Base-by-base conservation (phyloP, 2,888 invertebrate genomes). In the Odontothrips loti region DNA sequence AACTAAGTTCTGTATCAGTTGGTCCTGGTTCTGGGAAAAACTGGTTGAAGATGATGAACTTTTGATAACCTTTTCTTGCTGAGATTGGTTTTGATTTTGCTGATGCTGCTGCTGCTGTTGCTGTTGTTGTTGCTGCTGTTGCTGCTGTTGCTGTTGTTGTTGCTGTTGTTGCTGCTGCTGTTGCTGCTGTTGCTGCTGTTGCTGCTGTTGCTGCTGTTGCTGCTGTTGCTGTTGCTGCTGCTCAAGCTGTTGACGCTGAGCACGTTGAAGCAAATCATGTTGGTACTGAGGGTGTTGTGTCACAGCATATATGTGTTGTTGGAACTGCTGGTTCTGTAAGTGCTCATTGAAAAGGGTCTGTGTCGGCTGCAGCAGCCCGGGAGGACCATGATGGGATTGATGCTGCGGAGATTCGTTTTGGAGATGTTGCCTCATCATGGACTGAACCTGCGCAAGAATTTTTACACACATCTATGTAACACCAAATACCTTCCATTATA, bases 1-100 rank as follows among this genome's bases (percentile, higher is more conserved):
- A 81, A 93, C 90, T 79, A 94, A 88, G 87, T 93, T 93, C 85
- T 93, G 93, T 82, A 94, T 90, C 83, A 93, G 89, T 84, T 91
- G 90, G 86, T 79, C 86, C 82, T 47, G 85, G 82, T 80, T 85
- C 82, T n/a, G 85, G 12, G 68, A 75, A 20, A 58, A 58, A 23
- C 23, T 23, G 23, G 9, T 27, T n/a, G 68, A 68, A 75, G 27
- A 58, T 6, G 58, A 58, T 20, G 58, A 6, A 58, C 6, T 58
- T 15, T 58, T 58, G 12, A 20, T 12, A 75, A 27, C 58, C n/a
- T 23, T 34, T n/a, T 79, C 48, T n/a, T 79, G 79, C 23, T 34
- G 43, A 23, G n/a, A 34, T 4, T 12, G 79, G 8, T 34, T n/a
- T 79, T 79, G 79, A 79, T 15, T 23, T 79, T 79, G 79, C 43